Conservation (phyloP, 1,140 invertebrate species). For the Pteromalus puparum region DNA sequence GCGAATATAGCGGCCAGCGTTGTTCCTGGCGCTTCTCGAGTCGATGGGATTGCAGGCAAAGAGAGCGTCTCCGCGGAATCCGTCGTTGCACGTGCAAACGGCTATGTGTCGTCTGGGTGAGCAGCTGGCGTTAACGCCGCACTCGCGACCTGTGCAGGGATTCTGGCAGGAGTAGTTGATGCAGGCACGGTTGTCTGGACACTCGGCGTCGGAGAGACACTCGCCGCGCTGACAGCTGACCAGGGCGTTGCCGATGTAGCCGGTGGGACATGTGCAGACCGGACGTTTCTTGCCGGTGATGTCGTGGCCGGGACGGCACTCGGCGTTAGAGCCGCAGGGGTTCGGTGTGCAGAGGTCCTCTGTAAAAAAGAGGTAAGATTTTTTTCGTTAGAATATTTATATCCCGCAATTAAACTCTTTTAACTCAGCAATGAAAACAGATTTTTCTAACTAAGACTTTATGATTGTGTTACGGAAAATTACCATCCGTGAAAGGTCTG, state of each 20-base stretch:
- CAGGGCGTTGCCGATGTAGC: conserved; percentile 89
- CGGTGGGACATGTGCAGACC: conserved; percentile 86
- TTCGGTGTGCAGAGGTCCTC: conserved; percentile 89
- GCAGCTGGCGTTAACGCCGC: conserved; percentile 78
- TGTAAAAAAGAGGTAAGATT: conserved; percentile 60
- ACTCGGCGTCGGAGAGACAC: conserved; percentile 84
- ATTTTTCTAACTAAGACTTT: no score
- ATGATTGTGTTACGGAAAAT: conserved; percentile 47
- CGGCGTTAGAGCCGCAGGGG: conserved; percentile 88
- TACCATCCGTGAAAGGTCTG: conserved; percentile 85
- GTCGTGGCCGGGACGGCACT: conserved; percentile 88
- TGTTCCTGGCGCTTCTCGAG: conserved; percentile 46
- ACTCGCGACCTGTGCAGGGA: conserved; percentile 85
- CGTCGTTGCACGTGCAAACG: conserved; percentile 89
- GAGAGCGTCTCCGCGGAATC: conserved; percentile 89
- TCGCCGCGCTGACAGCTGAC: conserved; percentile 83
- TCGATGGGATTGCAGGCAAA: conserved; percentile 67
- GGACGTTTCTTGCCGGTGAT: conserved; percentile 87
- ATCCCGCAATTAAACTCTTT: no score
- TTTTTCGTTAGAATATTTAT: not conserved
- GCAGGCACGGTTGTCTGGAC: conserved; percentile 82
- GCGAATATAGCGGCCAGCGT: conserved; percentile 45
- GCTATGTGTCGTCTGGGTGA: conserved; percentile 87
- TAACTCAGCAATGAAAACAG: no score
- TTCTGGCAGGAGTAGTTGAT: conserved; percentile 85